Conservation (phyloP, 2,113 vertebrate genomes). For the Brevimyrus niger region DNA sequence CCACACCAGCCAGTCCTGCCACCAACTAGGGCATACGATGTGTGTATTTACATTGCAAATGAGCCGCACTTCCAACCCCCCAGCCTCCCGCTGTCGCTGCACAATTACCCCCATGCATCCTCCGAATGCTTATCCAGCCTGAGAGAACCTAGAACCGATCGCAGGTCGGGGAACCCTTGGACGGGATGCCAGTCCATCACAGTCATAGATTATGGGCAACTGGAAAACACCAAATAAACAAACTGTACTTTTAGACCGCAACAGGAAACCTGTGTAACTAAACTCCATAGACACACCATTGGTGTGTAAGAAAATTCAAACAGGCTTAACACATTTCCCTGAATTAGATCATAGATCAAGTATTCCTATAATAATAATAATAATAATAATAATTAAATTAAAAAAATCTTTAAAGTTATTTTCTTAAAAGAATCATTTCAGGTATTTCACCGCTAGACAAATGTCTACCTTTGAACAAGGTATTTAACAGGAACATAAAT, state of each 20-base stretch:
- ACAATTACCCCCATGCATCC: neutral
- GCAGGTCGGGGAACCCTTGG: neutral
- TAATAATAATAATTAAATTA: neutral
- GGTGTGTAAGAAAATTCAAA: neutral
- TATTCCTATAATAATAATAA: neutral
- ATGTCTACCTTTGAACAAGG: neutral
- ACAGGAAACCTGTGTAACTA: neutral
- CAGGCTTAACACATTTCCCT: neutral
- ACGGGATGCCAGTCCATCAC: neutral
- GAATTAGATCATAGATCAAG: neutral
- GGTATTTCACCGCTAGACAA: neutral
- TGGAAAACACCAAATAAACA: neutral
- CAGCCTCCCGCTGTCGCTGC: neutral
- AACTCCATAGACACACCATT: neutral
- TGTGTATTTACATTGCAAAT: neutral
- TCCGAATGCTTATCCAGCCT: neutral
- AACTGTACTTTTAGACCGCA: neutral
- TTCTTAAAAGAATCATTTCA: neutral
- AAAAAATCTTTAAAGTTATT: neutral
- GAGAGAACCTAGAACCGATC: neutral
- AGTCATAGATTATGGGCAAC: neutral
- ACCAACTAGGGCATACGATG: neutral
- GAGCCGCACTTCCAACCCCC: neutral
- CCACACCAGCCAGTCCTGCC: neutral
- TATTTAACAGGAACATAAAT: neutral